Evolutionary conservation across 2,888 invertebrate genomes (phyloP).

Genomic region (Leucoma salicis): DNA sequence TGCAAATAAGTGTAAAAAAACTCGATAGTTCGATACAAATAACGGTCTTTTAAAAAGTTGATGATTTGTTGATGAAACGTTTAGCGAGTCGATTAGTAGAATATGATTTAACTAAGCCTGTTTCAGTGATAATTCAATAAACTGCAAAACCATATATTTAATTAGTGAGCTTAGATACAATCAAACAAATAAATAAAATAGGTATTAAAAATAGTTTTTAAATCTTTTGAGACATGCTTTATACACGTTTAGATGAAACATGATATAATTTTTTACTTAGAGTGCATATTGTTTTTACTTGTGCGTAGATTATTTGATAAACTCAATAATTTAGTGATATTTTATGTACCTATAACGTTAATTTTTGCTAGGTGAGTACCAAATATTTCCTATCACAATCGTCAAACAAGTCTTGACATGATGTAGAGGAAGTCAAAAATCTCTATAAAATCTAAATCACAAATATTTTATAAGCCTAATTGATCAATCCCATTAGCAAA

Average conservation of each 20-base stretch:
- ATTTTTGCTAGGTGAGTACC: too few species aligned
- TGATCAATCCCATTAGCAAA: not conserved
- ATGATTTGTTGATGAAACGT: conserved; percentile 3
- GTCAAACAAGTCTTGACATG: not conserved
- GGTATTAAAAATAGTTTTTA: too few species aligned
- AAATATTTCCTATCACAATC: not conserved
- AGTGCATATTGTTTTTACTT: too few species aligned
- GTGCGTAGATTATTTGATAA: too few species aligned
- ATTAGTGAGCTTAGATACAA: too few species aligned
- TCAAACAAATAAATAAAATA: too few species aligned
- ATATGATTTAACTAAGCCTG: not conserved
- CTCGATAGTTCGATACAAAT: conserved; percentile 22
- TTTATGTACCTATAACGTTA: too few species aligned
- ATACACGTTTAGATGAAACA: too few species aligned
- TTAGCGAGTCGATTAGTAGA: conserved; percentile 17
- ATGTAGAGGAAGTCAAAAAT: not conserved
- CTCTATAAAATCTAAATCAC: not conserved
- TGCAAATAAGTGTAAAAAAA: conserved; percentile 20
- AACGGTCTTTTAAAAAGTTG: conserved; percentile 23
- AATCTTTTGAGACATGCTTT: too few species aligned
- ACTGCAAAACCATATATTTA: too few species aligned
- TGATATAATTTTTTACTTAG: too few species aligned
- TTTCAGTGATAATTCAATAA: not conserved
- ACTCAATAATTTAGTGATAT: too few species aligned
- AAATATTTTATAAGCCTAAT: not conserved